Base-by-base conservation (phyloP, 2,888 invertebrate species). In the Euplexia lucipara region DNA sequence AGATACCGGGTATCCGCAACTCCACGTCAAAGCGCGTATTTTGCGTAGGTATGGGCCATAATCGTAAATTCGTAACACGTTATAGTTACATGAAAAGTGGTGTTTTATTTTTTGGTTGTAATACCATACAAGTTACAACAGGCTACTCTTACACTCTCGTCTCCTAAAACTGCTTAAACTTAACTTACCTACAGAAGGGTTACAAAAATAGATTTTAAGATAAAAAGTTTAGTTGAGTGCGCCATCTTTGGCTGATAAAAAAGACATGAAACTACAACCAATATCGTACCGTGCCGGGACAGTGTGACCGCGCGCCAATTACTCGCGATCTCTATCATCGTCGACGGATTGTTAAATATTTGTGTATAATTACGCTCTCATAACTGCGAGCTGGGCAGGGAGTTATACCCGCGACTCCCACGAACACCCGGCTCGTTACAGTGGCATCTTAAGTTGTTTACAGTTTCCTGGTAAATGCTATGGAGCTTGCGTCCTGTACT, bases 311-410 rank as follows among this genome's bases (percentile, higher is more conserved):
- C 49, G 60, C 41, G 18, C 48, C 51, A 49, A 62, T 65, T 70
- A 70, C 62, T 14, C 41, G 54, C n/a, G 57, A 67, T 70, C 70
- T 66, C 59, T 63, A 73, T 70, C 74, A 53, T 37, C 14, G 53
- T 44, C 54, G 51, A 64, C 53, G 5, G 53, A 44, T 73, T 56
- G 51, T 53, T 53, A 76, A 78, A 74, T 76, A 68, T 70, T 74
- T 74, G 63, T 76, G 45, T 71, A 75, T 76, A 79, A 78, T 79
- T 79, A 79, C 63, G 48, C 37, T 30, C 34, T 47, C 45, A 57
- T 60, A 60, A 60, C 52, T 30, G 37, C 52, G 35, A 51, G 30
- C 54, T 8, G 32, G 41, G 56, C 65, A 73, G 54, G 16, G 62
- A 45, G 35, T 45, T 26, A 58, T 30, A 57, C 32, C 37, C 54